Base-by-base conservation (phyloP, 2,113 vertebrate species). In the Hemicordylus capensis region DNA sequence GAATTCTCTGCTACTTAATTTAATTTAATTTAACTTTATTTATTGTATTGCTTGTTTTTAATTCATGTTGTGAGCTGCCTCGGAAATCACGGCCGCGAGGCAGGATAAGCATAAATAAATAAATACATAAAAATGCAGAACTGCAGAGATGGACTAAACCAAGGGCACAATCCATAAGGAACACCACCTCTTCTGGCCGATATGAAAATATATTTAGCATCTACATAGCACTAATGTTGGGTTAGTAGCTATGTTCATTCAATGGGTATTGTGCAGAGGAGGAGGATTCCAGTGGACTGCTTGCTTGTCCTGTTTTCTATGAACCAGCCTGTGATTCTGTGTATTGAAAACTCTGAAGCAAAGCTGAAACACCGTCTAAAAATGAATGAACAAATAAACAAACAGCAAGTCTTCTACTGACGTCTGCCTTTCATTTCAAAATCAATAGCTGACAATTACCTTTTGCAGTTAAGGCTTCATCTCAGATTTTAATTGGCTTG, bases 291-390 rank as follows among this genome's bases (percentile, higher is more conserved):
- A 80, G 17, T 34, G 46, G 42, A 31, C 51, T 59, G 51, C 20
- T 59, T 10, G 28, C 31, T 4, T 24, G 6, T 24, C 37, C 31
- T 28, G 22, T 80, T 80, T 80, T 63, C 39, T 80, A 56, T 37
- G 58, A 73, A 80, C 10, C 10, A 28, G 61, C 11, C 66, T 4
- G 3, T 46, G 31, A 51, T 73, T 58, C 66, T 51, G 39, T 34
- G 39, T 56, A 74, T 87, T 85, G 63, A 85, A 46, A 82, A 88
- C 90, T 54, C 4, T 0, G 77, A 85, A 85, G 58, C 91, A 81
- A 63, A 80, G 79, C 26, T 87, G 87, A 84, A 91, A 90, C 77
- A 84, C 44, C 90, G 84, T 81, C 9, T 39, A 58, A 69, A 72
- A 51, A 85, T 19, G 15, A 72, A 37, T 22, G 17, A 61, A 85